phyloP scores from a whole-genome alignment of 1,140 invertebrate species.

The Manduca sexta region DNA sequence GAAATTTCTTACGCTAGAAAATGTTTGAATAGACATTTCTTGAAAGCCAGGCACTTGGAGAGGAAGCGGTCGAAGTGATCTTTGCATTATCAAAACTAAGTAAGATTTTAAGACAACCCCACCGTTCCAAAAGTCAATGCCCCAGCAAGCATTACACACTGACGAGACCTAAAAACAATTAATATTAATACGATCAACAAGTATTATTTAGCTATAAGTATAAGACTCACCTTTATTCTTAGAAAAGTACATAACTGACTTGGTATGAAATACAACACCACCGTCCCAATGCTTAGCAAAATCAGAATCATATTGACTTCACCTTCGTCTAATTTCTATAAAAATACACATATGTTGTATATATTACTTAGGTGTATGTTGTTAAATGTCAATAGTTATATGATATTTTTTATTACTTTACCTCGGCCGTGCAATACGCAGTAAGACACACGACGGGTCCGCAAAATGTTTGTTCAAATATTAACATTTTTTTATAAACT shows the following conservation, averaged over 20 bases:
- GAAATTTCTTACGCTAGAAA: constrained; percentile 38
- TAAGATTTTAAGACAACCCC: constrained; percentile 24
- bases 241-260: constrained; percentile 42
- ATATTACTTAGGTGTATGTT: no score
- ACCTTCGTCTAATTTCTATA: constrained; percentile 42
- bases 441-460: no score
- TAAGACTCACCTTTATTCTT: constrained; percentile 35
- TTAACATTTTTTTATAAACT: no score
- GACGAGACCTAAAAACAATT: constrained; percentile 39
- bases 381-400: no score
- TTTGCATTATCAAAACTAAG: constrained; percentile 47
- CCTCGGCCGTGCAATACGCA: no score
- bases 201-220: no score
- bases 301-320: constrained; percentile 36
- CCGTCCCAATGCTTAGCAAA: constrained; percentile 29
- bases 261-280: constrained; percentile 34
- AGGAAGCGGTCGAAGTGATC: constrained; percentile 35
- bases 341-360: constrained; percentile 1
- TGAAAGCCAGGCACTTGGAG: constrained; percentile 39
- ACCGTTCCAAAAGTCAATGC: constrained; percentile 46
- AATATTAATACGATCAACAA: no score
- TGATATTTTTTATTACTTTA: no score
- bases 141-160: constrained; percentile 40
- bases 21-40: constrained; percentile 48
- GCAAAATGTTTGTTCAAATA: no score